Conservation (phyloP, 1,140 invertebrate genomes). For the Sarcophaga peregrina region DNA sequence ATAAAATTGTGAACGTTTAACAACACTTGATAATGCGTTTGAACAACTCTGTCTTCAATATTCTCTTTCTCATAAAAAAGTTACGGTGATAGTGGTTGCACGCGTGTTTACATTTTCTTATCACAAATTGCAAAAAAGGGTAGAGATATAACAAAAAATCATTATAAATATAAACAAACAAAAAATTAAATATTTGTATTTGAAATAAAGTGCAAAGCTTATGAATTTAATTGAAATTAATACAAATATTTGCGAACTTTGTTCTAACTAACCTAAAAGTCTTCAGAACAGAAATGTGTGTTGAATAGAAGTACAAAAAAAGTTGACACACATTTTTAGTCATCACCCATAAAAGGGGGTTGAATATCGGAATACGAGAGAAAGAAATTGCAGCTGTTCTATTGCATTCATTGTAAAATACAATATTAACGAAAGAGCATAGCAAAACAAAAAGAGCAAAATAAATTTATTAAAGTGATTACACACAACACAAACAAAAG, state of each 20-base stretch:
- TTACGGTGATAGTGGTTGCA: neutral
- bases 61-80: no score
- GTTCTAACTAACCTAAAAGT: neutral
- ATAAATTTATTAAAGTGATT: neutral
- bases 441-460: conserved; percentile 44
- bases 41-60: no score
- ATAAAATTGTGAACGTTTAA: no score
- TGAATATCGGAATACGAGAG: neutral
- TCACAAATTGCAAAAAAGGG: conserved; percentile 6
- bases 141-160: neutral
- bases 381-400: neutral
- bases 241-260: neutral
- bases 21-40: no score
- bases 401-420: neutral
- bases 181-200: neutral
- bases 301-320: neutral
- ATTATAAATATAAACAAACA: conserved; percentile 1
- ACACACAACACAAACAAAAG: neutral
- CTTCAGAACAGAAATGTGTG: neutral
- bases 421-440: conserved; percentile 21
- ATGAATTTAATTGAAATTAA: neutral
- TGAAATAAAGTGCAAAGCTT: neutral
- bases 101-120: conserved; percentile 11
- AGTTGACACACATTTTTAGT: neutral
- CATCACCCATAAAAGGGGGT: neutral